Conservation (phyloP, 1,140 invertebrate genomes). For the Oppia nitens region DNA sequence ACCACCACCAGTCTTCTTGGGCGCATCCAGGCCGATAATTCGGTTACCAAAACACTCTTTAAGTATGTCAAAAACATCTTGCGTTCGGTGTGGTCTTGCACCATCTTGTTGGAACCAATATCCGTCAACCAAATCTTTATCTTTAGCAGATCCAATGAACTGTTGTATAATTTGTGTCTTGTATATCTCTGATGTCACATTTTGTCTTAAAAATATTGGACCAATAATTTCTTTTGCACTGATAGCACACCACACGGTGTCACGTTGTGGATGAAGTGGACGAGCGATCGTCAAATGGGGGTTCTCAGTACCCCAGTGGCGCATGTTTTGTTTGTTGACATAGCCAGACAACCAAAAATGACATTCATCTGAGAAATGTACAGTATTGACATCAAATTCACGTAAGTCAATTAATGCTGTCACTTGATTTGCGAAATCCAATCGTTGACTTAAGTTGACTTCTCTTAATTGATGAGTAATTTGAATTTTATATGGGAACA, state of each 20-base stretch:
- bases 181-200: conserved; percentile 5
- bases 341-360: conserved; percentile 6
- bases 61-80: neutral
- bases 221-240: conserved; percentile 7
- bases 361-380: conserved; percentile 15
- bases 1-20: neutral
- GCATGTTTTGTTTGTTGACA: conserved; percentile 12
- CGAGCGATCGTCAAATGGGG: neutral
- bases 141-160: conserved; percentile 2
- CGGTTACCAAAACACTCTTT: neutral
- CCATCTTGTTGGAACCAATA: conserved; percentile 15
- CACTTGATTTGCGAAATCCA: conserved; percentile 9
- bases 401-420: neutral
- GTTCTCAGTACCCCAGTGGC: conserved; percentile 4
- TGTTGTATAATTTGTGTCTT: neutral
- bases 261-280: conserved; percentile 8
- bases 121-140: neutral
- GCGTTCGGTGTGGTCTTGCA: conserved; percentile 3
- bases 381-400: neutral
- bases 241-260: conserved; percentile 14
- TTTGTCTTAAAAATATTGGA: conserved; percentile 10
- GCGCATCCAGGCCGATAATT: neutral
- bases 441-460: neutral
- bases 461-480: conserved; percentile 1
- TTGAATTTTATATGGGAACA: conserved; percentile 8